These are phyloP conservation scores for Vulpes lagopus DNA, from an alignment of 2,113 vertebrate species.

Conservation along the genomic window DNA sequence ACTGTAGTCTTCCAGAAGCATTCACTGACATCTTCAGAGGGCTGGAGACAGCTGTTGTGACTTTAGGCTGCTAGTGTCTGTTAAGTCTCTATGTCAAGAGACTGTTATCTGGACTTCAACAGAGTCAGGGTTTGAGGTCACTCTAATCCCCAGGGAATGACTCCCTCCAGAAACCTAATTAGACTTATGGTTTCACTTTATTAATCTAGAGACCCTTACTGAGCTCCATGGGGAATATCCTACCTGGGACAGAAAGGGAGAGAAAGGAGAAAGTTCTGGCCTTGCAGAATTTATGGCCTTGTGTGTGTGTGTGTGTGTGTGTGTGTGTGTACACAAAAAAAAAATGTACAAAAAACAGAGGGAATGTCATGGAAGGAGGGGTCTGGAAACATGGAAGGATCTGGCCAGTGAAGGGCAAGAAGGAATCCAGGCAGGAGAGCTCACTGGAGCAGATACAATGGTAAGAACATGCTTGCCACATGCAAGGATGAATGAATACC, in stretches of 20 bases:
- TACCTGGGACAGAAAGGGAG: neutral
- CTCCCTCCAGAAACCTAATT: neutral
- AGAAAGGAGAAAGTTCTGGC: neutral
- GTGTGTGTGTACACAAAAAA: neutral
- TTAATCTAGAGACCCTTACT: constrained; percentile 14
- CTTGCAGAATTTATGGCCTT: neutral
- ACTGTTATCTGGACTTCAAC: neutral
- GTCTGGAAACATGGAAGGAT: neutral
- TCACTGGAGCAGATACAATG: neutral
- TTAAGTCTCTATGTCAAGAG: neutral
- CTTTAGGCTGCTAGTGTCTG: neutral
- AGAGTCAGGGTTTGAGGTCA: neutral
- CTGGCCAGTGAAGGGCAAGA: neutral
- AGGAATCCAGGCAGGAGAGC: neutral
- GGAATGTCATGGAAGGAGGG: neutral
- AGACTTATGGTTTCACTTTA: neutral
- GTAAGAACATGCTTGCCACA: neutral
- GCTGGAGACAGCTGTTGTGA: constrained; percentile 25
- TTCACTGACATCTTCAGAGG: neutral
- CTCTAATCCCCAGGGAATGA: neutral
- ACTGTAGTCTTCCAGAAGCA: neutral
- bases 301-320: no score
- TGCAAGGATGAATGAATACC: neutral
- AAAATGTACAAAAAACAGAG: neutral
- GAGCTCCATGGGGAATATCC: neutral